These are phyloP conservation scores for Origma solitaria DNA, from an alignment of 2,113 vertebrate species.

Conservation along the genomic window DNA sequence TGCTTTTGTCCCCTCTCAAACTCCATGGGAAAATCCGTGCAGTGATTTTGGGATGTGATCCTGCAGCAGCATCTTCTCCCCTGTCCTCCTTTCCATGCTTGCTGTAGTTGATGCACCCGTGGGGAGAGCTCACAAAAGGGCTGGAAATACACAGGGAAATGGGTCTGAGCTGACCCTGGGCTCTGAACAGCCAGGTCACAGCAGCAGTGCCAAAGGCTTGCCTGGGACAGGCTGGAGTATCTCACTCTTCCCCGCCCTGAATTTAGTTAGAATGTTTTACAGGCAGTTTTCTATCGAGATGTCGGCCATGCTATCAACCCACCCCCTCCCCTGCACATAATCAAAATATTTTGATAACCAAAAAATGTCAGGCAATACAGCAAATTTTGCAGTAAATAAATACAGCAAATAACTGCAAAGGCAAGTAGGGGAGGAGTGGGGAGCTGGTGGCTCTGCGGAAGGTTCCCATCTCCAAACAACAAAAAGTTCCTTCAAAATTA, in stretches of 20 bases:
- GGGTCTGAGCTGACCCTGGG: rapidly evolving
- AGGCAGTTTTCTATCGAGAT: neutral
- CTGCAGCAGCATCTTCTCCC: neutral
- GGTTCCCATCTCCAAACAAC: neutral
- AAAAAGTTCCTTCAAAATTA: neutral
- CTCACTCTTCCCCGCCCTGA: neutral
- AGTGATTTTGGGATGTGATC: neutral
- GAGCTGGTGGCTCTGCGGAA: neutral
- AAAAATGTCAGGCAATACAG: slow-evolving; percentile 40
- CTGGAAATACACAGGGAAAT: neutral
- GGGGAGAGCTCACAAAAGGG: neutral
- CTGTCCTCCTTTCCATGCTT: rapidly evolving
- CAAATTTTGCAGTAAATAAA: slow-evolving; percentile 41
- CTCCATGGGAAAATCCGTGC: neutral
- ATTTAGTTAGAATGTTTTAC: neutral
- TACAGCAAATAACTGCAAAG: neutral
- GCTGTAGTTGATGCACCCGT: neutral
- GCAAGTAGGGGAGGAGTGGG: neutral
- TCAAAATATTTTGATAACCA: slow-evolving; percentile 38
- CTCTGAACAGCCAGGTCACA: neutral
- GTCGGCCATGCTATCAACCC: neutral
- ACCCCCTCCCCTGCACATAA: slow-evolving; percentile 3
- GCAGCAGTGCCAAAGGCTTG: neutral
- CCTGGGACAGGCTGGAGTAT: neutral
- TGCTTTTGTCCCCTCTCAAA: neutral